These are phyloP conservation scores for Dolomedes plantarius DNA, from an alignment of 2,888 invertebrate genomes.

Conservation along the genomic window DNA sequence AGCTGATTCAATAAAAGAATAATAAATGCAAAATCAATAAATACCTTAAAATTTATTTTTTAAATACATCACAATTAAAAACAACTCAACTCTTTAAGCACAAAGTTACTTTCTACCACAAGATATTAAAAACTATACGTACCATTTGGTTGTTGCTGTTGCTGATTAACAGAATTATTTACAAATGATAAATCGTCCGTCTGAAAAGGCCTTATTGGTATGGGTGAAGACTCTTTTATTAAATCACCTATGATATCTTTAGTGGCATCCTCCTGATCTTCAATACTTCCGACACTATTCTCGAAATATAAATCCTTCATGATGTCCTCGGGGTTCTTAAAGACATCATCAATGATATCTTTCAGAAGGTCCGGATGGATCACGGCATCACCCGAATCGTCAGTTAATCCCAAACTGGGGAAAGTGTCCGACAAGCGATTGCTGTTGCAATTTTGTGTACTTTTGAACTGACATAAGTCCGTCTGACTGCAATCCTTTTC, in stretches of 20 bases:
- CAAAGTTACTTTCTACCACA: no score
- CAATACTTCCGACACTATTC: slow-evolving; percentile 78
- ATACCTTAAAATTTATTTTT: no score
- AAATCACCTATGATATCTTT: slow-evolving; percentile 42
- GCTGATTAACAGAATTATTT: neutral
- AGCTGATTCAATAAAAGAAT: no score
- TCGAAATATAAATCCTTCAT: slow-evolving; percentile 86
- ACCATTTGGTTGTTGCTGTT: slow-evolving; percentile 26
- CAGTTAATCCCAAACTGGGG: slow-evolving; percentile 76
- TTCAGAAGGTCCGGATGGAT: slow-evolving; percentile 86
- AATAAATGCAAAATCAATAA: no score
- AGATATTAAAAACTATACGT: no score
- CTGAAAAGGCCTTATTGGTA: slow-evolving; percentile 41
- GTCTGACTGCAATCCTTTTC: slow-evolving; percentile 85
- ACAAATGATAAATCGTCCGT: slow-evolving; percentile 35
- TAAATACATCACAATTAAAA: no score
- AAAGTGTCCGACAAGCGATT: slow-evolving; percentile 67
- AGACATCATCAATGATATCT: slow-evolving; percentile 90
- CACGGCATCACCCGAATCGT: slow-evolving; percentile 88
- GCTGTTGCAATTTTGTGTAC: neutral
- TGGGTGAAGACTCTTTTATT: slow-evolving; percentile 39
- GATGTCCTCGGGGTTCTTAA: slow-evolving; percentile 82
- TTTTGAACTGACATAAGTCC: slow-evolving; percentile 82
- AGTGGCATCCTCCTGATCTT: slow-evolving; percentile 70
- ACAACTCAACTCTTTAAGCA: no score